A percentile compares a stretch with the other conserved stretches of the same genome.
Evolutionary conservation across 2,797 vertebrate genomes (phyloP).

Genomic region (Sebastes miniatus): DNA sequence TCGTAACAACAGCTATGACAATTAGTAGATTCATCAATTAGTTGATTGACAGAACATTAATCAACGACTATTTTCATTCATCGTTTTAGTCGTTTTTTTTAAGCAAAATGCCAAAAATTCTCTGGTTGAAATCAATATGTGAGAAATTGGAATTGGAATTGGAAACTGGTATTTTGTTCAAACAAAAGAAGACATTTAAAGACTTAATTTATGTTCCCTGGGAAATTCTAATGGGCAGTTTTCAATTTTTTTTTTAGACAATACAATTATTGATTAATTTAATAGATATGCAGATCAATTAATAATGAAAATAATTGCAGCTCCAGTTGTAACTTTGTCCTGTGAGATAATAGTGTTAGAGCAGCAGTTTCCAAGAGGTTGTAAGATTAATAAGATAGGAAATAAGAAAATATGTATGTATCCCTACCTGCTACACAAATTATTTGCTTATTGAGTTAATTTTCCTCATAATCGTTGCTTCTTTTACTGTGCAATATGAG

Average conservation of each 20-base stretch:
- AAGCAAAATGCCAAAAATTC: not conserved
- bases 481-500: too few relatives aligned
- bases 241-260: not conserved
- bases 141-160: too few relatives aligned
- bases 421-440: too few relatives aligned
- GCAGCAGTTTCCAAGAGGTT: not conserved
- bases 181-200: not conserved
- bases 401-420: not conserved
- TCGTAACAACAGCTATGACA: fast-evolving
- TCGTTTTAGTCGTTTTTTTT: not conserved
- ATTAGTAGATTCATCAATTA: not conserved
- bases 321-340: not conserved
- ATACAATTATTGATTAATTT: not conserved
- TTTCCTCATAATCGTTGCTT: too few relatives aligned
- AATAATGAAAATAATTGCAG: too few relatives aligned
- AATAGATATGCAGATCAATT: too few relatives aligned
- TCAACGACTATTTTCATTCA: not conserved
- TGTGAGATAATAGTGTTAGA: not conserved
- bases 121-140: not conserved
- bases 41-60: not conserved
- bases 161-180: not conserved
- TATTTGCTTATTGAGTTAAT: too few relatives aligned
- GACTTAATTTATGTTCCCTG: not conserved
- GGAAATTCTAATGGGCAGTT: not conserved
- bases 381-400: not conserved